Conservation (phyloP, 2,113 vertebrate species). For the Thinocorus orbignyianus region DNA sequence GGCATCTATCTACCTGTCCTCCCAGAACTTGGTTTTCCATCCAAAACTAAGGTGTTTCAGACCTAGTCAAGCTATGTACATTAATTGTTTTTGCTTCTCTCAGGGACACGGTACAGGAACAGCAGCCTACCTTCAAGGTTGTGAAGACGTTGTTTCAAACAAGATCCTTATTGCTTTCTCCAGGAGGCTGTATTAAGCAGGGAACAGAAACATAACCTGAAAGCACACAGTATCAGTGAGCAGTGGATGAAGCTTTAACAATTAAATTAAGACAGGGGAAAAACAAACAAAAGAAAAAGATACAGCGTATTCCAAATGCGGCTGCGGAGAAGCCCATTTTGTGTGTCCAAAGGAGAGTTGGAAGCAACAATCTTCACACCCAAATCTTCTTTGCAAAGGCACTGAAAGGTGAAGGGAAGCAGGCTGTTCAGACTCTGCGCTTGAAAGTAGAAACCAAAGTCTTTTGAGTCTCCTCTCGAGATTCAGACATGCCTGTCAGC, state of each 20-base stretch:
- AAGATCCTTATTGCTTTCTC: constrained; percentile 27
- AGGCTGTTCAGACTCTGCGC: constrained; percentile 19
- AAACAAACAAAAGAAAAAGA: background rate
- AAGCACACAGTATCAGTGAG: background rate
- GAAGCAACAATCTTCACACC: background rate
- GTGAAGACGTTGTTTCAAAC: background rate
- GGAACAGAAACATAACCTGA: background rate
- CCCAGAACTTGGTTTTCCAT: background rate
- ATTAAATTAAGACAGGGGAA: background rate
- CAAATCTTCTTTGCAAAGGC: background rate
- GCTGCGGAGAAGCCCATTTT: background rate
- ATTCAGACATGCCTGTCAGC: constrained; percentile 78
- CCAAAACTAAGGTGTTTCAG: background rate
- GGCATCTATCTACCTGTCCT: background rate
- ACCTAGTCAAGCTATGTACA: background rate
- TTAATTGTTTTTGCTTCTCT: background rate
- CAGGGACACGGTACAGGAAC: background rate
- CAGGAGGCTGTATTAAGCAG: background rate
- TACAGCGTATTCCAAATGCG: background rate
- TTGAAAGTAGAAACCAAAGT: constrained; percentile 80
- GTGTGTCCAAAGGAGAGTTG: background rate
- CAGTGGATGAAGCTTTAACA: background rate
- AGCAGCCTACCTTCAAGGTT: background rate
- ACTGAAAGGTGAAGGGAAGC: background rate
- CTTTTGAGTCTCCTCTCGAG: constrained; percentile 35